Conservation (phyloP, 2,888 invertebrate species). For the Diarsia rubi region DNA sequence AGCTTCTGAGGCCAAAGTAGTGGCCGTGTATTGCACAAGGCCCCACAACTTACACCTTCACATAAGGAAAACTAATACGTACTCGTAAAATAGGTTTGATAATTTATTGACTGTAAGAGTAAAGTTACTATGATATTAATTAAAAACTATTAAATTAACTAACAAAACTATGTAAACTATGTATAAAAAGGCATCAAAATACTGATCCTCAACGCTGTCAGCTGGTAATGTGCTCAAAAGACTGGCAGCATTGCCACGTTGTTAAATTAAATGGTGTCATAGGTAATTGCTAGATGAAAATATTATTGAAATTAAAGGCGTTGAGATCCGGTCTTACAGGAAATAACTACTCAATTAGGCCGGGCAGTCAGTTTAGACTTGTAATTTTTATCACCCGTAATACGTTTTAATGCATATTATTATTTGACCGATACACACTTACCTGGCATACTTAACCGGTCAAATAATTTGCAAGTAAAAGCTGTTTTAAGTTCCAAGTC, state of each 20-base stretch:
- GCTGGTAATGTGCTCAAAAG: too few species aligned
- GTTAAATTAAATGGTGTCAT: not conserved
- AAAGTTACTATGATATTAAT: too few species aligned
- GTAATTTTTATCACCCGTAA: constrained; percentile 52
- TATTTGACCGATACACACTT: constrained; percentile 40
- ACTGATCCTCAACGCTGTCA: too few species aligned
- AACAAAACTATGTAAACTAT: too few species aligned
- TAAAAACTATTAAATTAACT: too few species aligned
- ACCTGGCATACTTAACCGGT: constrained; percentile 31
- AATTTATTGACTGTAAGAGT: too few species aligned
- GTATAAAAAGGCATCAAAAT: too few species aligned
- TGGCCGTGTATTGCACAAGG: not conserved
- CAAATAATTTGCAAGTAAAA: constrained; percentile 58
- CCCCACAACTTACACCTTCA: not conserved
- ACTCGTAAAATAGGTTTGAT: too few species aligned
- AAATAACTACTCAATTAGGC: not conserved
- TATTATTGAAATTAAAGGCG: constrained; percentile 4
- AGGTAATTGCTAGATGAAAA: not conserved
- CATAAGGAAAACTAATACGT: not conserved
- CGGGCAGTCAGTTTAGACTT: constrained; percentile 15
- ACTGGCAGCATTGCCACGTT: too few species aligned
- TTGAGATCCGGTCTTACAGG: not conserved
- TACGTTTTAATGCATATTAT: constrained; percentile 56
- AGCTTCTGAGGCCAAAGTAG: not conserved
- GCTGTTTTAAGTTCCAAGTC: constrained; percentile 52